phyloP scores from a whole-genome alignment of 2,888 invertebrate species.

The Sicus ferrugineus region DNA sequence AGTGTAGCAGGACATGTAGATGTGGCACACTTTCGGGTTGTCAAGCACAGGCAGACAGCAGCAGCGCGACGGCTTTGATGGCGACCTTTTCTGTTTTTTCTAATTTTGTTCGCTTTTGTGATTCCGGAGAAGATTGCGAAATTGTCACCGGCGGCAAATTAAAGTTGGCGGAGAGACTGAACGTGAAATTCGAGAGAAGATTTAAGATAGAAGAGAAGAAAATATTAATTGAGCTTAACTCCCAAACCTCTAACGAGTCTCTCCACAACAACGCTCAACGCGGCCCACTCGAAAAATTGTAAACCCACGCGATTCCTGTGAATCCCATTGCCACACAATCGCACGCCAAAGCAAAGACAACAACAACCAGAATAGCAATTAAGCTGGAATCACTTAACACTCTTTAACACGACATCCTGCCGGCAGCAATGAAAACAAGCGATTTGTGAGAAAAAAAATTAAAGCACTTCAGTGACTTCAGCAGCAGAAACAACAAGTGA shows the following conservation, averaged over 20 bases:
- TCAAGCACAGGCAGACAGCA: slow-evolving; percentile 1
- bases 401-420: slow-evolving; percentile 13
- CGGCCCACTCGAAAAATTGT: not conserved
- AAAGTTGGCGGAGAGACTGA: not conserved
- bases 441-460: slow-evolving; percentile 22
- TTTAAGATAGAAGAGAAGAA: not conserved
- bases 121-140: not conserved
- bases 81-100: not conserved
- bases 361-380: slow-evolving; percentile 9
- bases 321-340: not conserved
- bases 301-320: not conserved
- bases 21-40: slow-evolving; percentile 28
- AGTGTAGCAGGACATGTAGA: slow-evolving; percentile 11
- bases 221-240: not conserved
- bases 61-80: slow-evolving; percentile 3
- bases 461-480: slow-evolving; percentile 38
- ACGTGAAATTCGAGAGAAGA: not conserved
- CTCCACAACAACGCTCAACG: not conserved
- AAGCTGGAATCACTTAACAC: slow-evolving; percentile 29
- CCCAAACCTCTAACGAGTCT: not conserved
- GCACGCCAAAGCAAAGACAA: not conserved
- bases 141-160: slow-evolving; percentile 4
- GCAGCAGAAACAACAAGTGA: slow-evolving; percentile 25
- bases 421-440: not conserved
- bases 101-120: not conserved